Base-by-base conservation (phyloP, 2,888 invertebrate genomes). In the Hyppa rectilinea region DNA sequence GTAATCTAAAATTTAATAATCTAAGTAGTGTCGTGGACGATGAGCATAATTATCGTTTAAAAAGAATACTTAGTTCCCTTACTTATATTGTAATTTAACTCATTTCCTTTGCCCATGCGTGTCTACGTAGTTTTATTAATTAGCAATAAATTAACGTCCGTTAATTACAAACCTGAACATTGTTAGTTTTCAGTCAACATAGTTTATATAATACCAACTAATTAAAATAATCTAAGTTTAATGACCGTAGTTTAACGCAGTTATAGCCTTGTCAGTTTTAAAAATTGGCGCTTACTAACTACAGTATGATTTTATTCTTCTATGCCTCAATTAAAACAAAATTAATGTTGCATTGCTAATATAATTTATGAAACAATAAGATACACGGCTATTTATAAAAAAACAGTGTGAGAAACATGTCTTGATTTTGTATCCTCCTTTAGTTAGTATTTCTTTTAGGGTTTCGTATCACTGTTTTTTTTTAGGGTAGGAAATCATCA, bases 141-240 rank as follows among this genome's bases (percentile, higher is more conserved):
- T 14, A 14, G 9, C 2, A 36, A n/a, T 34, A 1, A 43, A 69
- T 26, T 50, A 17, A n/a, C 26, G 9, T 45, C 34, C 6, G 31
- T 3, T 20, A 20, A 31, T 50, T n/a, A 40, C 1, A 50, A 14
- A 10, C 14, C 6, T n/a, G 7, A 4, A 40, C 17, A 23, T 34
- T 14, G 10, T 31, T 59, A 23, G 17, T 20, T 23, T 2, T 20
- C 7, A 23, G 26, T 34, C 20, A 5, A 29, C 17, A 23, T 14
- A 36, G 2, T 50, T 26, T 2, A 20, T 20, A 14, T 26, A 23
- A 49, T 47, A 29, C 4, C n/a, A 47, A 29, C 29, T 7, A 65
- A 34, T 68, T 68, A 7, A 67, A 14, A 34, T 34, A 43, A 40
- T 61, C 34, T 20, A 26, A 61, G 31, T 40, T 26, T 26, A 9